Base-by-base conservation (phyloP, 2,888 invertebrate genomes). In the Ctenicera cuprea region DNA sequence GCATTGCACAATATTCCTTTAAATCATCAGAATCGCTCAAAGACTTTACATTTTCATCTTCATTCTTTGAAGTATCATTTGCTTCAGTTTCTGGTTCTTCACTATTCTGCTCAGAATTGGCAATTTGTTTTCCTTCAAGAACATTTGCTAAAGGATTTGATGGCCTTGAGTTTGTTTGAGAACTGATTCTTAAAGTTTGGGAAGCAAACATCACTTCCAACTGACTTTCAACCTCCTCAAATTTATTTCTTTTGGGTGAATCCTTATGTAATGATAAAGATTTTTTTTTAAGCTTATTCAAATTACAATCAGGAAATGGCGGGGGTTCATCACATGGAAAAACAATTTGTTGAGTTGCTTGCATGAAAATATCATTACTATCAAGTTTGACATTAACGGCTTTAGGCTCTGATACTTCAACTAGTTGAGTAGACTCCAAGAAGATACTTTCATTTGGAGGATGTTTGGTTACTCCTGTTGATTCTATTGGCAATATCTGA, bases 171-270 rank as follows among this genome's bases (percentile, higher is more conserved):
- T 75, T 54, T 30, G 73, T 72, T 30, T 63, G 38, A 16, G 67
- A 57, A 37, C 62, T 43, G 3, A 77, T 41, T 61, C 75, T 68
- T 11, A 80, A 52, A 12, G 68, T 78, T 73, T 82, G 82, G 18
- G 79, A 78, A 16, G 74, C 77, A 72, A 83, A 83, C 57, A 80
- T 71, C 4, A 80, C 79, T 65, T 81, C 81, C 67, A 82, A 65
- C 54, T 82, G 80, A 73, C 80, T 81, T 77, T 83, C 82, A 33
- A 80, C 68, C 5, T 50, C 62, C 12, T 71, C 70, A n/a, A 33
- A 14, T 59, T 38, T 59, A 22, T 1, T 37, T 3, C 50, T 20
- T 57, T 33, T 7, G 0, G 12, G 1, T 57, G 8, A 11, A 14
- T n/a, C 4, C 20, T 38, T 59, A 5, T 26, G 5, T 30, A 54